These are phyloP conservation scores for Thyatira batis DNA, from an alignment of 2,888 invertebrate genomes.

Conservation along the genomic window DNA sequence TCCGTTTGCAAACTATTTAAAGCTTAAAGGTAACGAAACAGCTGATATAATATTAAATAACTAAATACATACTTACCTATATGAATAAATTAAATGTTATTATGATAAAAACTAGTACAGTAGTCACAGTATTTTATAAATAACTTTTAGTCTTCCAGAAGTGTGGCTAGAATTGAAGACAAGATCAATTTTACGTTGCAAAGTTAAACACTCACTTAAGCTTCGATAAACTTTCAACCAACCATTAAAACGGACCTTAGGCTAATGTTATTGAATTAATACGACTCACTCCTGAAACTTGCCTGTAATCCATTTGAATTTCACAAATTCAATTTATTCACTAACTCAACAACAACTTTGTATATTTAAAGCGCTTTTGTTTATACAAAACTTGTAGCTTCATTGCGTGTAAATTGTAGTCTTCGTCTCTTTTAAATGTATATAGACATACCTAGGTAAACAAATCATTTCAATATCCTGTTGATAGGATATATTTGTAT, in stretches of 20 bases:
- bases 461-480: no score
- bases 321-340: slow-evolving; percentile 1
- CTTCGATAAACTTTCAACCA: background rate
- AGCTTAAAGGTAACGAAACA: no score
- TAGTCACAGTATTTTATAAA: no score
- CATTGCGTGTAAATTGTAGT: background rate
- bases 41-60: no score
- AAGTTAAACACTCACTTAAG: background rate
- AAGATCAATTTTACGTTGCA: background rate
- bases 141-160: background rate
- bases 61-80: no score
- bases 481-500: no score
- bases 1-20: no score
- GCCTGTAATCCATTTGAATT: slow-evolving; percentile 1
- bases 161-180: background rate
- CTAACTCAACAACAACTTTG: background rate
- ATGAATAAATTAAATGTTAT: no score
- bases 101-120: no score
- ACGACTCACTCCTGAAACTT: background rate
- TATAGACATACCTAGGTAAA: no score
- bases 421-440: no score
- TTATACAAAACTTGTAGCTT: background rate
- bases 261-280: slow-evolving; percentile 1
- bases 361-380: background rate
- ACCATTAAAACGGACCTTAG: background rate